A percentile compares a stretch with the other conserved stretches of the same genome.
Evolutionary conservation across 2,113 vertebrate genomes (phyloP).

Genomic region (Neotragus pygmaeus): DNA sequence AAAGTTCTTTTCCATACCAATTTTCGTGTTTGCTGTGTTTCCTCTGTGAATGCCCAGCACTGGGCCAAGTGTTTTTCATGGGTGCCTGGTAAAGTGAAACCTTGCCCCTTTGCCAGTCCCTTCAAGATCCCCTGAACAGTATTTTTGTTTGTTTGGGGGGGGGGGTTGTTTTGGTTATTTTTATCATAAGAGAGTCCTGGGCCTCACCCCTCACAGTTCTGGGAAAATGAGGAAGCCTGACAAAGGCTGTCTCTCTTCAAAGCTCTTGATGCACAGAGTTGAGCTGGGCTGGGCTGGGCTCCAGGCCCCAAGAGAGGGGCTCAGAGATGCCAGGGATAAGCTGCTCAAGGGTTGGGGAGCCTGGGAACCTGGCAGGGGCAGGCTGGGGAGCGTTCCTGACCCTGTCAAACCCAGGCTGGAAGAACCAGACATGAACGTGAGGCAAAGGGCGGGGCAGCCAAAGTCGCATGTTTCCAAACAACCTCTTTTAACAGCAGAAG

Average conservation of each 20-base stretch:
- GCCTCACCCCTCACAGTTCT: not conserved
- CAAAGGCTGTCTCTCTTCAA: constrained; percentile 49
- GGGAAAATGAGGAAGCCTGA: constrained; percentile 17
- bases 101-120: not conserved
- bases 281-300: constrained; percentile 26
- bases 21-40: not conserved
- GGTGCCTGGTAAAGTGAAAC: not conserved
- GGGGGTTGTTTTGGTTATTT: not conserved
- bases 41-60: not conserved
- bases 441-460: not conserved
- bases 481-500: not conserved
- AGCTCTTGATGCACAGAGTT: not conserved
- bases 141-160: not conserved
- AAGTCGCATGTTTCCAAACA: not conserved
- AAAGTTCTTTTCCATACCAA: not conserved
- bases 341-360: constrained; percentile 7
- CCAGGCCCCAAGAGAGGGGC: constrained; percentile 35
- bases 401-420: not conserved
- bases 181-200: not conserved
- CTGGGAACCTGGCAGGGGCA: constrained; percentile 49
- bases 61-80: not conserved
- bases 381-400: not conserved
- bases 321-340: constrained; percentile 34
- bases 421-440: not conserved
- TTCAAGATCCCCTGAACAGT: not conserved